Conservation (phyloP, 2,113 vertebrate genomes). For the Rhagologus leucostigma region DNA sequence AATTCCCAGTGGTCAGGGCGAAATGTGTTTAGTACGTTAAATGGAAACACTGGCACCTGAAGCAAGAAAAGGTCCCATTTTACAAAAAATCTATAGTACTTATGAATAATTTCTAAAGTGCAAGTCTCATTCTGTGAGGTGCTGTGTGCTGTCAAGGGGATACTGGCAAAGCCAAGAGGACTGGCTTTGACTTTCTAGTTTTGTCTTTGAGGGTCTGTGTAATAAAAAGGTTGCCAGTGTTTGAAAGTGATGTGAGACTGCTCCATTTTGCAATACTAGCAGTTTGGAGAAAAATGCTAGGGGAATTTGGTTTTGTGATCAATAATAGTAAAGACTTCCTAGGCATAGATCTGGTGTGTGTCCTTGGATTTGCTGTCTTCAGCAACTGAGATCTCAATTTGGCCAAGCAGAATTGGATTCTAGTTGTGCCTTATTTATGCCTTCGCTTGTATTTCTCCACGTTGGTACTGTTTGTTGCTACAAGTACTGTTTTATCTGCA, state of each 20-base stretch:
- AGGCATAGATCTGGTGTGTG: neutral
- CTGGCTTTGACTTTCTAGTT: neutral
- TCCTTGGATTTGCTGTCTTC: neutral
- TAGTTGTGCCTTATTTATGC: neutral
- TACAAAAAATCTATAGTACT: constrained; percentile 18
- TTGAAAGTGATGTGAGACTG: neutral
- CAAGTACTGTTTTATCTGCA: neutral
- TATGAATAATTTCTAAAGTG: constrained; percentile 34
- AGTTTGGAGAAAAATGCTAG: neutral
- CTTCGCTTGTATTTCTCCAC: neutral
- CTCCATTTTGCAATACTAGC: neutral
- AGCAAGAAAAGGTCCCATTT: constrained; percentile 16
- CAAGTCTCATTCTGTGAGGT: neutral
- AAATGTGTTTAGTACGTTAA: neutral
- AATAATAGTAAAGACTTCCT: neutral
- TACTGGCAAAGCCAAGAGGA: neutral
- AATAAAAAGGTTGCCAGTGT: neutral
- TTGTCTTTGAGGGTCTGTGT: neutral
- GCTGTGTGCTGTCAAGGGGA: neutral
- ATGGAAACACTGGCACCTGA: neutral
- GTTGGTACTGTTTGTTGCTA: neutral
- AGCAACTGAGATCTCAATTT: neutral
- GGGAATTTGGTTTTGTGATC: neutral
- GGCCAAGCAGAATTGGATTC: neutral
- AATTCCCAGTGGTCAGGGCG: neutral